Percentiles rank a stretch among this genome's conserved stretches.
These are phyloP conservation scores for Eledona agricola DNA, from an alignment of 2,888 invertebrate species.

Conservation along the genomic window DNA sequence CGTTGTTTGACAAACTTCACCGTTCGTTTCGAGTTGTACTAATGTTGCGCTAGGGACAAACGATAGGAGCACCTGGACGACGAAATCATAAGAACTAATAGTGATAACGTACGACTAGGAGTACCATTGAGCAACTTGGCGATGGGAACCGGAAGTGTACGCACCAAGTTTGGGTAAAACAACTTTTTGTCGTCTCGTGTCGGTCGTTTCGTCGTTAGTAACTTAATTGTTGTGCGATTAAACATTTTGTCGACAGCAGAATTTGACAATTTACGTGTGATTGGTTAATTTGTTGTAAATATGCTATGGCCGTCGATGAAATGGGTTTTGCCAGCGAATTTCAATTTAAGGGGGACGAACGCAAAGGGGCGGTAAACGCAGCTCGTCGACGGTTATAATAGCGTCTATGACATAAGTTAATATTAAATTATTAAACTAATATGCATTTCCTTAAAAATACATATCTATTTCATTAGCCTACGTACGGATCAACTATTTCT, in stretches of 20 bases:
- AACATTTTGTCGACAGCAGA: conserved; percentile 50
- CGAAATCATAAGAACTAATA: conserved; percentile 33
- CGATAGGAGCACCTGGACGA: conserved; percentile 21
- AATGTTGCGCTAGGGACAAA: conserved; percentile 26
- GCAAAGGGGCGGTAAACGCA: neutral
- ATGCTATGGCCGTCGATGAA: conserved; percentile 44
- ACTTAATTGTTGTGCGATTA: conserved; percentile 51
- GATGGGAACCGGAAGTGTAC: conserved; percentile 22
- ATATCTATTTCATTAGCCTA: conserved; percentile 60
- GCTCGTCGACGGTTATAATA: conserved; percentile 42
- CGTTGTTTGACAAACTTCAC: conserved; percentile 43
- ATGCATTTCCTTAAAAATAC: conserved; percentile 60
- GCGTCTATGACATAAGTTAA: conserved; percentile 54
- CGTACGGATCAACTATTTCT: conserved; percentile 62
- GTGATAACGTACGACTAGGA: conserved; percentile 45
- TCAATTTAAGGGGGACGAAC: conserved; percentile 6
- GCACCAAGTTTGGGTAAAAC: conserved; percentile 44
- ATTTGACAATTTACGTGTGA: conserved; percentile 48
- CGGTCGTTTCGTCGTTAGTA: conserved; percentile 34
- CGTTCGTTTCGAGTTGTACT: conserved; percentile 37
- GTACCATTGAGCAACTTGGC: conserved; percentile 52
- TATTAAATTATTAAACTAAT: conserved; percentile 57
- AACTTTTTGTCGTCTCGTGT: conserved; percentile 28
- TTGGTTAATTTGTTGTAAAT: conserved; percentile 47
- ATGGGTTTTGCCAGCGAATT: conserved; percentile 40